Evolutionary conservation across 53 echinoderm and acorn worm species (phyloP), one percentile per base, ranked within the genome.

Genomic region (Glandiceps talaboti): DNA sequence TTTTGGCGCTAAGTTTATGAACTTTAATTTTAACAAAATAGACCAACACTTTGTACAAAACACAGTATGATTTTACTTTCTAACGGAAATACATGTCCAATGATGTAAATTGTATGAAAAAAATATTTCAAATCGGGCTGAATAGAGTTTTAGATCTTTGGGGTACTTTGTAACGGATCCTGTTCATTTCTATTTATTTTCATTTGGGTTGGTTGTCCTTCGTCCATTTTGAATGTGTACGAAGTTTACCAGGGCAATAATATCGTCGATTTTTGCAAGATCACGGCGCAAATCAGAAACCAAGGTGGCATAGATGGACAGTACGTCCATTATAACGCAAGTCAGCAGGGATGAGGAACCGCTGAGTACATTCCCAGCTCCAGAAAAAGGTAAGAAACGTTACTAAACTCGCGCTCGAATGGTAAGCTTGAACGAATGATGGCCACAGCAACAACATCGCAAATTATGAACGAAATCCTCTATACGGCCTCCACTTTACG

Each of bases 291-390:
- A 20, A 45, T 45, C 20, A 45, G 64, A 12, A 45, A 45, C 64
- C 64, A 45, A 45, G 64, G 6, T 45, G 64, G 64, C 64, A 45
- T 95, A 95, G 89, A 95, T 95, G 96, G 96, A 95, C 90, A 92
- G 88, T 95, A 90, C 96, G 90, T 92, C 90, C 88, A 95, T 95
- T 92, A 95, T 95, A 83, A 92, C 96, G 81, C 96, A 95, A 90
- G 96, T 92, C 33, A 92, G 92, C 79, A 90, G 96, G 90, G 96
- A 95, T 88, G 96, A 95, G 92, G 96, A 95, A 83, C 96, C 88
- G 77, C 82, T 92, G 86, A 95, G 90, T 84, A 88, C 88, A 82
- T 92, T 95, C 77, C 89, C 96, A 80, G 87, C 88, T 27, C 82
- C 96, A 86, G 96, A 95, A 83, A 86, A 87, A 78, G 92, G 96